Conservation (phyloP, 2,888 invertebrate genomes). For the Parnassius smintheus region DNA sequence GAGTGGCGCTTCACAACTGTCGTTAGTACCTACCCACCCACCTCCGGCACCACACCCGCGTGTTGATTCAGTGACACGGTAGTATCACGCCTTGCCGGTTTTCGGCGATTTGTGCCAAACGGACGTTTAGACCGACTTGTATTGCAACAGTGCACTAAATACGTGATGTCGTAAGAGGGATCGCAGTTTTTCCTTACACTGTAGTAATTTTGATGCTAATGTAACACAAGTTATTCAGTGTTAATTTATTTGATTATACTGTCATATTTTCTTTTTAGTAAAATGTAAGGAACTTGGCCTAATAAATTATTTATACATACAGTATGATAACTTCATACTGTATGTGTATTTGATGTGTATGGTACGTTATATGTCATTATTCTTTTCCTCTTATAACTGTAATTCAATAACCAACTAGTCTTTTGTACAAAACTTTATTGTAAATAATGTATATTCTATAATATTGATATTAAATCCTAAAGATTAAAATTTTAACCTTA, state of each 20-base stretch:
- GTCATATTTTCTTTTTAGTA: background rate
- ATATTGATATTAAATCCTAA: slow-evolving; percentile 36
- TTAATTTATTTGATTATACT: slow-evolving; percentile 1
- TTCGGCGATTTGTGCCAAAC: slow-evolving; percentile 81
- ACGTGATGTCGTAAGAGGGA: slow-evolving; percentile 39
- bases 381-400: background rate
- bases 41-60: slow-evolving; percentile 70
- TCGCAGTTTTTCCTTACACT: slow-evolving; percentile 65
- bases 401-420: slow-evolving; percentile 54
- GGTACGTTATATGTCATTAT: no score
- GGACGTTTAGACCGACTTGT: slow-evolving; percentile 67
- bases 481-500: slow-evolving; percentile 37
- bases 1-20: slow-evolving; percentile 49
- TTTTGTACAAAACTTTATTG: slow-evolving; percentile 52
- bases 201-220: slow-evolving; percentile 27
- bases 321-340: background rate
- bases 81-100: slow-evolving; percentile 78
- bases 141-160: slow-evolving; percentile 47
- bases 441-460: slow-evolving; percentile 63
- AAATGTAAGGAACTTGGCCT: slow-evolving; percentile 23
- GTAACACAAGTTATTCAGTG: background rate
- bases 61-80: slow-evolving; percentile 73
- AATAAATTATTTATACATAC: slow-evolving; percentile 12
- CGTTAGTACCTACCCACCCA: slow-evolving; percentile 58
- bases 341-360: no score